phyloP scores from a whole-genome alignment of 2,888 invertebrate species.

The Plebejus anna region DNA sequence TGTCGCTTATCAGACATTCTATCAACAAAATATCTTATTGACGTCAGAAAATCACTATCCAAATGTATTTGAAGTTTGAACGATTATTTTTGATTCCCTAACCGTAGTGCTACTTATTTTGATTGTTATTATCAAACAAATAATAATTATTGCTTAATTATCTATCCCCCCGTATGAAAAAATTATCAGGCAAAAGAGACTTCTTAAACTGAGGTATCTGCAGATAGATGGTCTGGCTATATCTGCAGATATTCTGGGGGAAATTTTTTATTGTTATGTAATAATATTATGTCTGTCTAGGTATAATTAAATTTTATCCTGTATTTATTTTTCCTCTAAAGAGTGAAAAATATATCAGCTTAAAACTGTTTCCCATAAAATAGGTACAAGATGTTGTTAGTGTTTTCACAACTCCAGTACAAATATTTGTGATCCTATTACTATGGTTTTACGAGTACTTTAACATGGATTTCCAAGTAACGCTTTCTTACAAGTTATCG shows the following conservation, averaged over 20 bases:
- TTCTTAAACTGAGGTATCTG: too few relatives aligned
- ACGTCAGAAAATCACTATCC: background rate
- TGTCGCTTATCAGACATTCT: background rate
- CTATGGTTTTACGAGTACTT: conserved; percentile 23
- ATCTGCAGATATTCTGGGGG: too few relatives aligned
- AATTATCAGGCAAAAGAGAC: too few relatives aligned
- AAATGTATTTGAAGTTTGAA: background rate
- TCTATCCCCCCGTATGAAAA: too few relatives aligned
- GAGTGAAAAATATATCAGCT: background rate
- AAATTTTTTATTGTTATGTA: too few relatives aligned
- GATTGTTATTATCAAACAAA: background rate
- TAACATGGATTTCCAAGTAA: conserved; percentile 4
- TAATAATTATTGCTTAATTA: too few relatives aligned
- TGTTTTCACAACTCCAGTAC: conserved; percentile 13
- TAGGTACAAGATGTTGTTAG: background rate
- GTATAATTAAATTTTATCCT: too few relatives aligned
- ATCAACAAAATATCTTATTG: conserved; percentile 4
- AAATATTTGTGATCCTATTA: background rate
- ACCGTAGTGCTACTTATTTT: background rate
- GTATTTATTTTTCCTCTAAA: too few relatives aligned
- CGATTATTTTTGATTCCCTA: background rate
- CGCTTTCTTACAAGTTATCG: conserved; percentile 7
- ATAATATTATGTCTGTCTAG: too few relatives aligned
- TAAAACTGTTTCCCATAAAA: background rate
- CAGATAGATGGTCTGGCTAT: too few relatives aligned